Conservation (phyloP, 2,888 invertebrate species). For the Leucozona laternaria region DNA sequence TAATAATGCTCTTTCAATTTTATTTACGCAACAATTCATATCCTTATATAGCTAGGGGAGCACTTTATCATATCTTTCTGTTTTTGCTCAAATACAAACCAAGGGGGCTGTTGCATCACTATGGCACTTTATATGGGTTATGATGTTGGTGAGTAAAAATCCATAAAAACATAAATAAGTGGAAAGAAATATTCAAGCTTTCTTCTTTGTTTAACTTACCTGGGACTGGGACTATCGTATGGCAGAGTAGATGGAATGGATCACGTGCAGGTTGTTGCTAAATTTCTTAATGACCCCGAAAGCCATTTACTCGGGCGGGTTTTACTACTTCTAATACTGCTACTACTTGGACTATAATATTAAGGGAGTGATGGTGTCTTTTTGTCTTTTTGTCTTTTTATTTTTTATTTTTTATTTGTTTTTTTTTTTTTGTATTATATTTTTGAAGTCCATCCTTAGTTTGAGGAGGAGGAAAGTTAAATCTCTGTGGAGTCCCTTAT, state of each 20-base stretch:
- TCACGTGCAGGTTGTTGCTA: slow-evolving; percentile 72
- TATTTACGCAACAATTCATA: slow-evolving; percentile 74
- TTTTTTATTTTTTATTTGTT: background rate
- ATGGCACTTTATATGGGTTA: background rate
- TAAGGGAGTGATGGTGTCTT: slow-evolving; percentile 31
- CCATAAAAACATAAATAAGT: slow-evolving; percentile 56
- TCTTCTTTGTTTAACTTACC: slow-evolving; percentile 25
- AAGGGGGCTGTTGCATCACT: slow-evolving; percentile 1
- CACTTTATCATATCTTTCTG: slow-evolving; percentile 62
- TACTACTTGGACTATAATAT: background rate
- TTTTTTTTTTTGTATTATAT: slow-evolving; percentile 1
- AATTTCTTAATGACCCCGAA: slow-evolving; percentile 70
- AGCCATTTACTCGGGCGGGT: slow-evolving; percentile 51
- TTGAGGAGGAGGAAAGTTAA: slow-evolving; percentile 41
- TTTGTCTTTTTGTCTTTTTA: slow-evolving; percentile 10
- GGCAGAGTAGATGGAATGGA: slow-evolving; percentile 41
- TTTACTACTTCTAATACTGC: background rate
- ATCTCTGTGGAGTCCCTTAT: slow-evolving; percentile 51
- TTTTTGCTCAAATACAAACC: slow-evolving; percentile 9
- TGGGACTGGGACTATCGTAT: background rate
- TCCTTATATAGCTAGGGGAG: slow-evolving; percentile 57
- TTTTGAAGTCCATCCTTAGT: slow-evolving; percentile 25
- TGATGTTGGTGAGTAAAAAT: slow-evolving; percentile 26
- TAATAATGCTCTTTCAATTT: slow-evolving; percentile 48
- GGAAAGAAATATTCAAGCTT: slow-evolving; percentile 28